Evolutionary conservation across 2,888 invertebrate genomes (phyloP), one percentile per base, ranked within the genome.

Genomic region (Tachystola acroxantha): DNA sequence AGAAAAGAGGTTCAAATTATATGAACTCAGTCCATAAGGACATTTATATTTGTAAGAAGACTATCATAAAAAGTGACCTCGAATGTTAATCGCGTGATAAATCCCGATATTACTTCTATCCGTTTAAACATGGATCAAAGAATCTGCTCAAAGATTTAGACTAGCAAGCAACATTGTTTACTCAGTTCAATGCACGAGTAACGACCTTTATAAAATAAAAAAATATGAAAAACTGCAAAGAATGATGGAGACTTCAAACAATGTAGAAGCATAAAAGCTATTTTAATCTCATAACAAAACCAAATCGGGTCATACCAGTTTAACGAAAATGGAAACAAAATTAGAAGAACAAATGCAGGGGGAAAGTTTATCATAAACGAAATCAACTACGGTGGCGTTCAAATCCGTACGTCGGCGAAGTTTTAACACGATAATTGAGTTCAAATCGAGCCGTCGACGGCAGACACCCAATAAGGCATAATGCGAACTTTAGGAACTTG

Each of bases 401-500:
- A 36, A 39, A 37, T 39, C 39, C 37, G 36, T 41, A 39, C 48
- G 46, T 41, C 45, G 25, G n/a, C 22, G 25, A 44, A 49, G 33
- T 41, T 37, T 46, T 38, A 44, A 48, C 40, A 47, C 46, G 32
- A 51, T 54, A 51, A 63, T 51, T 30, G 48, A 53, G 52, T 60
- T 56, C 40, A 55, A 61, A 60, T 57, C 42, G 57, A 61, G 48
- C 50, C 50, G 49, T 55, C 55, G 51, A 53, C 49, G 56, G 52
- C 57, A 65, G 57, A 53, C 61, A 53, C 52, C 59, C 59, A 69
- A 71, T 74, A 69, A 64, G 53, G 57, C 54, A 61, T 65, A 71
- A 64, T 57, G 59, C 51, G 50, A 76, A 79, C 65, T 75, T 75
- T 67, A 42, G 54, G 63, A 71, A 67, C 71, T 74, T 80, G 79